phyloP scores from a whole-genome alignment of 92 coral and sea anemone genomes.

The Palythoa grandiflora region DNA sequence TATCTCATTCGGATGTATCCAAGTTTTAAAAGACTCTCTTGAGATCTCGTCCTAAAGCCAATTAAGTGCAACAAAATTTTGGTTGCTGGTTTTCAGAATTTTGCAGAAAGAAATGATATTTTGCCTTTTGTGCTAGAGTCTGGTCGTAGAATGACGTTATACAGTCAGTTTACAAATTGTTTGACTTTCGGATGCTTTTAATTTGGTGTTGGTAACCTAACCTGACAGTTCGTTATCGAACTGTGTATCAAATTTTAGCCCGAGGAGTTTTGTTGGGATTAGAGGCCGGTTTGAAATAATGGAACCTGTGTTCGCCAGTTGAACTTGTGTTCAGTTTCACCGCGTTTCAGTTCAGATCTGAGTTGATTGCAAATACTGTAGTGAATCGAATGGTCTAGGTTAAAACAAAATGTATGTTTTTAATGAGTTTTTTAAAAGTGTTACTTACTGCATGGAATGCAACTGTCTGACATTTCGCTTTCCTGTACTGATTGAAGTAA shows the following conservation, averaged over 20 bases:
- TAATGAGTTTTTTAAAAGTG: neutral
- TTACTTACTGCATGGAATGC: conserved; percentile 17
- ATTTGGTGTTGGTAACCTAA: conserved; percentile 35
- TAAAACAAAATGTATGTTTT: too few species aligned
- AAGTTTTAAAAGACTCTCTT: neutral
- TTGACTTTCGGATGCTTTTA: conserved; percentile 12
- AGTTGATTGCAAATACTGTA: neutral
- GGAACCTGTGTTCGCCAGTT: conserved; percentile 27
- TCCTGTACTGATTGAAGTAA: conserved; percentile 7
- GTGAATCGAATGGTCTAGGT: neutral
- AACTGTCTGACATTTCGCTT: conserved; percentile 17
- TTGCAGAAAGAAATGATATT: neutral
- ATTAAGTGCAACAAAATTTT: neutral
- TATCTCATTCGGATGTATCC: conserved; percentile 21
- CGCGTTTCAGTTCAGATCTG: neutral
- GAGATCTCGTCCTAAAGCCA: neutral
- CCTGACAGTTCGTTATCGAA: conserved; percentile 39
- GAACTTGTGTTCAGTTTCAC: neutral
- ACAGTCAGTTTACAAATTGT: conserved; percentile 26
- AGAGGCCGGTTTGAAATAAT: neutral
- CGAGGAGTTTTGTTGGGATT: conserved; percentile 34
- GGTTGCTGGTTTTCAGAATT: neutral
- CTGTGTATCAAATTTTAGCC: conserved; percentile 39
- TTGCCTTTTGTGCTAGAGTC: neutral
- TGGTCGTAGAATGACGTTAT: neutral